These are phyloP conservation scores for Hystrix brachyura DNA, from an alignment of 2,113 vertebrate species.

Conservation along the genomic window DNA sequence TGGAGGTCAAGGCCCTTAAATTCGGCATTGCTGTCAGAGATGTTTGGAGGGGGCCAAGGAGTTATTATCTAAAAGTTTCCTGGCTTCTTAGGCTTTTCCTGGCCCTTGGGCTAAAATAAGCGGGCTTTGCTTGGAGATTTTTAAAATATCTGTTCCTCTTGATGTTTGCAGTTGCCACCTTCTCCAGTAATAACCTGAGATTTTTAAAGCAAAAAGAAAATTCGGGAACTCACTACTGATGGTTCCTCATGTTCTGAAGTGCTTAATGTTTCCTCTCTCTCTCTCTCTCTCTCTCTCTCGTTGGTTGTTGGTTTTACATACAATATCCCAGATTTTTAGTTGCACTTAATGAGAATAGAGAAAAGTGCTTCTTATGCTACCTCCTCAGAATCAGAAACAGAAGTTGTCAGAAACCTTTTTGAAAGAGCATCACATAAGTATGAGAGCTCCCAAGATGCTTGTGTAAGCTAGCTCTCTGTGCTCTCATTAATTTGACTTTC, in stretches of 20 bases:
- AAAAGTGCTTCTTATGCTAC: not conserved
- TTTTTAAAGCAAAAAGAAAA: not conserved
- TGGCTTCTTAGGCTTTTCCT: not conserved
- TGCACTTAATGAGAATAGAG: not conserved
- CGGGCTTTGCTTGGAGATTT: not conserved
- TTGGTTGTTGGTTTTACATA: not conserved
- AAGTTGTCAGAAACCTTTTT: not conserved
- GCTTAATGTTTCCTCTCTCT: not conserved
- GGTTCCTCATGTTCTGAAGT: not conserved
- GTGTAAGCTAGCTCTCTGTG: not conserved
- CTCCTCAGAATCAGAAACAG: not conserved
- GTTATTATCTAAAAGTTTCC: not conserved
- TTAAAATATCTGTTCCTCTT: not conserved
- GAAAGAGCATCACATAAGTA: not conserved
- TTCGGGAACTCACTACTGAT: not conserved
- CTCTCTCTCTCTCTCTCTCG: not conserved
- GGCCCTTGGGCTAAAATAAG: not conserved
- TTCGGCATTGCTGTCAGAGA: not conserved
- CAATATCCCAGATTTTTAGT: not conserved
- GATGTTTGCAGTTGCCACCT: not conserved
- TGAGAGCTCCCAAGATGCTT: not conserved
- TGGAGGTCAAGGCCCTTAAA: not conserved
- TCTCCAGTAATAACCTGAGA: not conserved
- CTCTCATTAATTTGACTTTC: slow-evolving; percentile 25
- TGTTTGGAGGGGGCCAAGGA: not conserved